Evolutionary conservation across 2,888 invertebrate species (phyloP), one percentile per base, ranked within the genome.

Genomic region (Luperina testacea): DNA sequence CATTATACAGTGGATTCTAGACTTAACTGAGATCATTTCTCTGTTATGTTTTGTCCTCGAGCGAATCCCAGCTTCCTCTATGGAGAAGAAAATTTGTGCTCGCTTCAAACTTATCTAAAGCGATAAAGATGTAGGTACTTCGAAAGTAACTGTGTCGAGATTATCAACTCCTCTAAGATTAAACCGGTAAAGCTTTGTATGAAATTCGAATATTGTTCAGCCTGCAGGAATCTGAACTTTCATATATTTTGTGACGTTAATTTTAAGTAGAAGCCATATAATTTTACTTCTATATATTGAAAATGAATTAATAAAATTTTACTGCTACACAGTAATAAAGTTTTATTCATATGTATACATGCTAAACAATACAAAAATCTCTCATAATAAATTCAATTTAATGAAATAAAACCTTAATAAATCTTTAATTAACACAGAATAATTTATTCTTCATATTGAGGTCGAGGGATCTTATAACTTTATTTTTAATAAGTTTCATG

Each of bases 401-500:
- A 61, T 73, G 0, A 20, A 79, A 65, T 45, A 76, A 32, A 57
- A 63, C 64, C n/a, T 20, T 38, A 38, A 59, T 83, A 83, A 79
- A 88, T 87, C 78, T 81, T 83, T 82, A 84, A 89, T 84, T 81
- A 72, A 77, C 78, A 71, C 77, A 71, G 83, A 84, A 89, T 90
- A 94, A 94, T 92, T 92, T 91, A 92, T 91, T 89, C 90, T 85
- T 88, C 88, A 92, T 90, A 93, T 91, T 87, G 89, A 85, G 87
- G 82, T 88, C 89, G 85, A 86, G 79, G 82, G 88, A 89, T 90
- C 91, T 92, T 91, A 86, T 85, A 85, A 87, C 89, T 90, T 90
- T 91, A 93, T 94, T 95, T 95, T 95, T 95, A 96, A 96, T 96
- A 96, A 96, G 93, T 95, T 95, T 94, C 92, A 96, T 96, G 96